phyloP scores from a whole-genome alignment of 2,888 invertebrate species.

The Macaria notata region DNA sequence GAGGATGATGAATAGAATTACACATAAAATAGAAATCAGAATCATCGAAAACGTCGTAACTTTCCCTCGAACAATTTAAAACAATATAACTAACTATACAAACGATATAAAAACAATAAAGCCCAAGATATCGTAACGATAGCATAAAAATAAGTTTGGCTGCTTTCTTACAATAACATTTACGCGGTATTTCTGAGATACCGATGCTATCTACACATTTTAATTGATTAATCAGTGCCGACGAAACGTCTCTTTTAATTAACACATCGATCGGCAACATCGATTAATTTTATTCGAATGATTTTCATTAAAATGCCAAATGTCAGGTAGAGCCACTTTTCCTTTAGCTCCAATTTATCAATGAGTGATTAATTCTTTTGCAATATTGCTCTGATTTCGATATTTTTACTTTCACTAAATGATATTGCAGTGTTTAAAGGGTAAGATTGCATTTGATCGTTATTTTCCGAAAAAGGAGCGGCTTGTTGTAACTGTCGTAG shows the following conservation, averaged over 20 bases:
- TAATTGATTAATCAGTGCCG: slow-evolving; percentile 24
- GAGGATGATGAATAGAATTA: no score
- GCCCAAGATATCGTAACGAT: slow-evolving; percentile 2
- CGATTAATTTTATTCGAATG: slow-evolving; percentile 25
- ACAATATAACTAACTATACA: slow-evolving; percentile 1
- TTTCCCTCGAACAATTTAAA: slow-evolving; percentile 4
- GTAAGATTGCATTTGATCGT: slow-evolving; percentile 13
- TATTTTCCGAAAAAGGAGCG: slow-evolving; percentile 8
- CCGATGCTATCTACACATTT: slow-evolving; percentile 18
- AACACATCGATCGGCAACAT: slow-evolving; percentile 27
- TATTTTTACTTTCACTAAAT: slow-evolving; percentile 44
- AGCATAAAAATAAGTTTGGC: not conserved
- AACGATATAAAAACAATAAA: slow-evolving; percentile 7
- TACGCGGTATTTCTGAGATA: slow-evolving; percentile 1
- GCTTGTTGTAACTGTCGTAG: slow-evolving; percentile 4
- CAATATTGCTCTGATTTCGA: slow-evolving; percentile 46
- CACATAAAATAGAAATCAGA: no score
- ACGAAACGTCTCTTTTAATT: slow-evolving; percentile 27
- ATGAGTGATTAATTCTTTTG: slow-evolving; percentile 38
- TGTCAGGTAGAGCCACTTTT: slow-evolving; percentile 38
- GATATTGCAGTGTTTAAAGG: slow-evolving; percentile 9
- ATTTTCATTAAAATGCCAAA: slow-evolving; percentile 23
- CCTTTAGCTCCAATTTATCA: slow-evolving; percentile 25
- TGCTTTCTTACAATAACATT: slow-evolving; percentile 8
- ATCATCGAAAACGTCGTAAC: not conserved